Evolutionary conservation across 1,140 invertebrate genomes (phyloP).

Genomic region (Lasaia peninsularis): DNA sequence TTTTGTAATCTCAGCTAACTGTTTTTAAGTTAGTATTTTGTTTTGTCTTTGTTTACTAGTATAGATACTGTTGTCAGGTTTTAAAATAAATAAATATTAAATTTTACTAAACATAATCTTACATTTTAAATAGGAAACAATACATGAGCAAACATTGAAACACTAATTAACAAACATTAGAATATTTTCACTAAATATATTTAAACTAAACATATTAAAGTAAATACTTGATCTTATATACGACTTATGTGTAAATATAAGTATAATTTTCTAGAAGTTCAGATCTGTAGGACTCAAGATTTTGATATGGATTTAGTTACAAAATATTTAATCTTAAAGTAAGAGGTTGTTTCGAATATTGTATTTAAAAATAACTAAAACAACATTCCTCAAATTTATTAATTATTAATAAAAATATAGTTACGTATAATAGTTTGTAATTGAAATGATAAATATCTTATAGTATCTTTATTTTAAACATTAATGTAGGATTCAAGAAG

Average conservation of each 20-base stretch:
- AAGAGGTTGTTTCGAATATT: background rate
- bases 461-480: no score
- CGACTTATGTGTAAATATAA: background rate
- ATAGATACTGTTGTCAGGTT: no score
- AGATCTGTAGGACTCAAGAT: background rate
- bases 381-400: no score
- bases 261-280: conserved; percentile 1
- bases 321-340: background rate
- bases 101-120: background rate
- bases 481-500: no score
- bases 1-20: no score
- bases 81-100: background rate
- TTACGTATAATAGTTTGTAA: no score
- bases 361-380: background rate
- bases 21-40: no score
- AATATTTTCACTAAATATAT: conserved; percentile 4
- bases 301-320: background rate
- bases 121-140: conserved; percentile 1
- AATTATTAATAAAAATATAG: no score
- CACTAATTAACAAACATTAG: background rate
- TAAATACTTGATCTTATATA: background rate
- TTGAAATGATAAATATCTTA: no score
- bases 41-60: no score
- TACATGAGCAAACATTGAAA: conserved; percentile 3
- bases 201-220: background rate